A percentile compares a stretch with the other conserved stretches of the same genome.
These are phyloP conservation scores for Seriola quinqueradiata DNA, from an alignment of 2,113 vertebrate genomes.

Conservation along the genomic window DNA sequence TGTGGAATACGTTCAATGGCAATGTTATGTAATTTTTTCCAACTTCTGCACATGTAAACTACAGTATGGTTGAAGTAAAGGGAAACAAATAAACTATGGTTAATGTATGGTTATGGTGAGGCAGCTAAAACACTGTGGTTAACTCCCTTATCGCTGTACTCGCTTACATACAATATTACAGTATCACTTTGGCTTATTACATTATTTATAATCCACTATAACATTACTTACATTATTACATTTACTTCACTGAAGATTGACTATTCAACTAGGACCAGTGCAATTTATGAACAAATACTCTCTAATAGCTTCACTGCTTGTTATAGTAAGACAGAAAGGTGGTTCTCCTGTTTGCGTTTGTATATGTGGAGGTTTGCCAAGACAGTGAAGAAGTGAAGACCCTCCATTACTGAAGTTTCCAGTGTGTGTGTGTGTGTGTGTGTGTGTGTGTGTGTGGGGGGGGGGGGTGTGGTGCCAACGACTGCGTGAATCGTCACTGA, in stretches of 20 bases:
- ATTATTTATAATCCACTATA: conserved; percentile 36
- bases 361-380: conserved; percentile 16
- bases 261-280: conserved; percentile 15
- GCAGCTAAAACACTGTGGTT: not conserved
- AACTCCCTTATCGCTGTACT: not conserved
- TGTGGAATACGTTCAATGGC: not conserved
- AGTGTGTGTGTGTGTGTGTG: not conserved
- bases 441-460: not conserved
- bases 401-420: conserved; percentile 36
- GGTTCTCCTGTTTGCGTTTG: not conserved
- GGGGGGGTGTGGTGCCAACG: not conserved
- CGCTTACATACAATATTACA: not conserved
- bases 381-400: conserved; percentile 27
- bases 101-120: not conserved
- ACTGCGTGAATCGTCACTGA: not conserved
- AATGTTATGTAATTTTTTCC: not conserved
- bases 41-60: not conserved
- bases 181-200: not conserved
- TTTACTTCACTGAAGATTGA: conserved; percentile 20
- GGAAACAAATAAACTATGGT: not conserved
- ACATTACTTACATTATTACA: conserved; percentile 19
- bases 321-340: conserved; percentile 9
- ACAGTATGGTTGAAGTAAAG: not conserved
- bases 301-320: conserved; percentile 12
- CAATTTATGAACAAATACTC: conserved; percentile 23